Evolutionary conservation across 2,888 invertebrate species (phyloP).

Genomic region (Scrobipalpa costella): DNA sequence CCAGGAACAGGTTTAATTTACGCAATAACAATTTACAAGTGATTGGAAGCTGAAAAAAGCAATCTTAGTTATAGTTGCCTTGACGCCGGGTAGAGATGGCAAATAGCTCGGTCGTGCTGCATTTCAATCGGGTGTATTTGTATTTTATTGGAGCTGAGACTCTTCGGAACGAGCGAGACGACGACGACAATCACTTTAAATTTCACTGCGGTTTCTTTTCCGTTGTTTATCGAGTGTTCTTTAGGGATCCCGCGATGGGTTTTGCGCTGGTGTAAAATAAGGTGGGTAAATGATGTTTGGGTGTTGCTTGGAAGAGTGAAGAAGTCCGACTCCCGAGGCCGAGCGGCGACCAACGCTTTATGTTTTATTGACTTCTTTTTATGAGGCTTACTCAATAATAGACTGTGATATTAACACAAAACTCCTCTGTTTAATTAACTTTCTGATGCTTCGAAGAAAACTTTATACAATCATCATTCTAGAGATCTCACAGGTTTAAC

Average conservation of each 20-base stretch:
- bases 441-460: slow-evolving; percentile 20
- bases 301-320: neutral
- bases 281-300: neutral
- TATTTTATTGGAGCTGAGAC: slow-evolving; percentile 66
- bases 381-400: slow-evolving; percentile 56
- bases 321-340: slow-evolving; percentile 39
- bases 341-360: slow-evolving; percentile 62
- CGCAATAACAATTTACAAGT: slow-evolving; percentile 68
- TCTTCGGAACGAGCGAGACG: neutral
- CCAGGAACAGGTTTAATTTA: slow-evolving; percentile 52
- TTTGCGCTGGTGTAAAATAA: neutral
- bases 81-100: slow-evolving; percentile 54
- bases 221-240: neutral
- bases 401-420: slow-evolving; percentile 51
- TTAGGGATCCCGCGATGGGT: neutral
- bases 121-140: slow-evolving; percentile 77
- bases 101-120: slow-evolving; percentile 72
- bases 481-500: no score
- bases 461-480: neutral
- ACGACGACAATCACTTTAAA: neutral
- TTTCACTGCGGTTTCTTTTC: neutral
- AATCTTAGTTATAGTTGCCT: slow-evolving; percentile 71
- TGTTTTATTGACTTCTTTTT: slow-evolving; percentile 70
- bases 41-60: slow-evolving; percentile 70
- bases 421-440: slow-evolving; percentile 50